Evolutionary conservation across 2,113 vertebrate genomes (phyloP).

Genomic region (Notiomystis cincta): DNA sequence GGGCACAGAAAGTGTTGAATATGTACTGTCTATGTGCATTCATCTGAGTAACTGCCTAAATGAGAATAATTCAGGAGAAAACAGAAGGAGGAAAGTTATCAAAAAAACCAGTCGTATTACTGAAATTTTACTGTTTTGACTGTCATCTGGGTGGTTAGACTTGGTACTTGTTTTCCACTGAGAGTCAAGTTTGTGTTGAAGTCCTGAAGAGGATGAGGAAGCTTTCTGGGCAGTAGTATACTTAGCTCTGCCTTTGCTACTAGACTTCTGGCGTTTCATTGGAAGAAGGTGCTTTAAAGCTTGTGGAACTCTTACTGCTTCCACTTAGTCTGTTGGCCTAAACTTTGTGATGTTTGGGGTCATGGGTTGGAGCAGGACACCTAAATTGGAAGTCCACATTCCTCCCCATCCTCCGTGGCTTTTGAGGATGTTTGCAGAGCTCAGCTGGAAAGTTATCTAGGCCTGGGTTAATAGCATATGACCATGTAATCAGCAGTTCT

Average conservation of each 20-base stretch:
- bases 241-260: neutral
- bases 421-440: neutral
- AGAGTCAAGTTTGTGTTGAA: neutral
- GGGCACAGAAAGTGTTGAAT: neutral
- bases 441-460: neutral
- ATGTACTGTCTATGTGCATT: neutral
- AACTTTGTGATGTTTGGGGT: neutral
- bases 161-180: neutral
- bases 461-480: neutral
- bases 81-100: neutral
- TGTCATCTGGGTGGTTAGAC: neutral
- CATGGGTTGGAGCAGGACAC: neutral
- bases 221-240: neutral
- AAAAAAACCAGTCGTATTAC: neutral
- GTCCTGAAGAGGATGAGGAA: neutral
- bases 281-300: neutral
- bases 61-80: neutral
- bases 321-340: neutral
- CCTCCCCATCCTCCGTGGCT: neutral
- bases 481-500: neutral
- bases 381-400: accelerated
- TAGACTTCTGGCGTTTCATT: neutral
- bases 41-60: neutral
- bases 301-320: neutral
- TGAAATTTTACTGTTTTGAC: neutral